Evolutionary conservation across 2,888 invertebrate species (phyloP), one percentile per base, ranked within the genome.

Genomic region (Drosophila recens): DNA sequence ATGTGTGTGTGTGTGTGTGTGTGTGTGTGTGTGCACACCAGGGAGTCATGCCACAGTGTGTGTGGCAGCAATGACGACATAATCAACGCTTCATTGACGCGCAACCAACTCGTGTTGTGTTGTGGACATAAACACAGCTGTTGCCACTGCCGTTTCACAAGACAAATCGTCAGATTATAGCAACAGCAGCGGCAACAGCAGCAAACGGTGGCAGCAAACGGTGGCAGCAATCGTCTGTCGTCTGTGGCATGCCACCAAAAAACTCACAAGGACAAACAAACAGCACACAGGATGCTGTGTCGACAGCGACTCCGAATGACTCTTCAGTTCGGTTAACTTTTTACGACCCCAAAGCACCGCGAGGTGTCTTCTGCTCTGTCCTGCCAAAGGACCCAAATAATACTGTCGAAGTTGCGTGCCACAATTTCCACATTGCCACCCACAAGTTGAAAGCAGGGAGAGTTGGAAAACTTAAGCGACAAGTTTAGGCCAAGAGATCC

Each of bases 71-170:
- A 67, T 83, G 82, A 83, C 81, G 77, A 86, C 82, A 83, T 86
- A 83, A 83, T 83, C 87, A 86, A 83, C 87, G 82, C 82, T 80
- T 79, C 82, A 87, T 84, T 82, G 87, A 82, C 73, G 67, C 65
- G 56, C 75, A 71, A 48, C 48, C 59, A 30, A 30, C 30, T 30
- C 30, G 33, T 56, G 51, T 11, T 48, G 79, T 67, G 80, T 11
- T 48, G 79, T 64, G 80, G 78, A 80, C 78, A 78, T 75, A 72
- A 78, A 78, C 67, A 75, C 75, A 79, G 72, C 76, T 75, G 80
- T 67, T 57, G 75, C 51, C 48, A 67, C 59, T 34, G 73, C 61
- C 59, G 65, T 38, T 64, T 57, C 53, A 58, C 72, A 79, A 67
- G 67, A 80, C 75, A 77, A 74, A 74, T 80, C 77, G 74, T 33